Percentiles rank a stretch among this genome's conserved stretches.
phyloP scores from a whole-genome alignment of 2,113 vertebrate genomes.

The Manacus vitellinus region DNA sequence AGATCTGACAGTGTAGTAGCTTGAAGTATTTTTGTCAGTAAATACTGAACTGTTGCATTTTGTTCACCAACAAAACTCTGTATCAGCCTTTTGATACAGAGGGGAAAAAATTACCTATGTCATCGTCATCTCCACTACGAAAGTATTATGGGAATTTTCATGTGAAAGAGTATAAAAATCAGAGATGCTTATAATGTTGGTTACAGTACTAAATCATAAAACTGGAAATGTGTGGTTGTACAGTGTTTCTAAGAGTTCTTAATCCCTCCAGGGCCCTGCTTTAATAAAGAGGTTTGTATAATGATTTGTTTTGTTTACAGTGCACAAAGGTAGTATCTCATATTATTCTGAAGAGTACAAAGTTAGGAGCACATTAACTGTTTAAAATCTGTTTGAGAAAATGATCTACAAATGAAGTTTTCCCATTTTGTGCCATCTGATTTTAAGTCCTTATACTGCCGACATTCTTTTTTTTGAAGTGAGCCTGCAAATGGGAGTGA shows the following conservation, averaged over 20 bases:
- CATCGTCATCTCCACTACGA: not conserved
- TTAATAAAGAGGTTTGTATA: not conserved
- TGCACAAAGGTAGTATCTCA: rapidly evolving
- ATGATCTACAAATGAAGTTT: not conserved
- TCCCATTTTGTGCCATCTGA: not conserved
- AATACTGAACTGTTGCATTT: not conserved
- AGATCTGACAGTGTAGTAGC: not conserved
- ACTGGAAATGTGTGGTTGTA: not conserved
- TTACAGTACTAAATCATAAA: not conserved
- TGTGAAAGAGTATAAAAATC: not conserved
- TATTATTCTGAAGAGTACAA: not conserved
- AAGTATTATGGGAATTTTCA: not conserved
- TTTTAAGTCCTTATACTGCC: not conserved
- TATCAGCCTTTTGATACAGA: not conserved
- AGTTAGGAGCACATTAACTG: not conserved
- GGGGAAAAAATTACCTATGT: not conserved
- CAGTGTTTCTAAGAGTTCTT: not conserved
- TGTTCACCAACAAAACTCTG: not conserved
- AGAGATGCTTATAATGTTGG: not conserved
- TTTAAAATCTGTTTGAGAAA: not conserved
- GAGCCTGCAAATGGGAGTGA: not conserved
- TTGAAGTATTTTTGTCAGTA: not conserved
- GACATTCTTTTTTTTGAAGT: not conserved
- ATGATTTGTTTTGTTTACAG: not conserved
- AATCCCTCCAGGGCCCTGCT: not conserved